Evolutionary conservation across 37 sponge, comb jelly and placozoan genomes (phyloP), one percentile per base, ranked within the genome.

Genomic region (Axinella damicornis): DNA sequence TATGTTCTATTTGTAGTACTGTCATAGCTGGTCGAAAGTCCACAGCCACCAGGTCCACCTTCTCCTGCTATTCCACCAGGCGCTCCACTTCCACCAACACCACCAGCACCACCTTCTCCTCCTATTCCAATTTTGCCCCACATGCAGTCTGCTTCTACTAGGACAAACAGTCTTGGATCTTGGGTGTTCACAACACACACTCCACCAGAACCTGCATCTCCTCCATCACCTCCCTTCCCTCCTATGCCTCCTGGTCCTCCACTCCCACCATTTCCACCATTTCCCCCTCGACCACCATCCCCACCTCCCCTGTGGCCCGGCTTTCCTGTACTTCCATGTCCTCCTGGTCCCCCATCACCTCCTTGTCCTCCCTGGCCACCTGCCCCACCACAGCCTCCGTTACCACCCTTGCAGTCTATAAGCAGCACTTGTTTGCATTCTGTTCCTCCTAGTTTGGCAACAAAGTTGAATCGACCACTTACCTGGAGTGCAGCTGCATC

Each of bases 301-400:
- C 91, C 91, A 68, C 82, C 81, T 4, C 63, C 73, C 28, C 65
- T 40, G 24, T 17, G 14, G 52, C 93, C 93, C 38, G 30, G 65
- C 31, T 27, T 12, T 20, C 90, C 94, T 24, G 33, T 35, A 15
- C 69, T 84, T 21, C 90, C 94, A 79, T 31, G 16, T 6, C 85
- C 90, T 27, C 90, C 93, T 22, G 28, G 34, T 34, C 89, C 93
- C 19, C 89, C 93, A 57, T 65, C 11, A 53, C 93, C 93, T 40
- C 93, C 93, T 22, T 20, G 5, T 56, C 93, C 89, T 22, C 93
- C 93, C 36, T 32, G 31, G 36, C 93, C 89, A 39, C 93, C 93
- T 27, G 53, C 5, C 30, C 85, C 93, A 31, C 89, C 89, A 69
- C 41, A 20, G 2, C 89, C 93, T 21, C 93, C 93, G 57, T 89